Percentiles rank a stretch among this genome's conserved stretches.
Conservation (phyloP, 2,888 invertebrate species). For the Hypercompe scribonia region DNA sequence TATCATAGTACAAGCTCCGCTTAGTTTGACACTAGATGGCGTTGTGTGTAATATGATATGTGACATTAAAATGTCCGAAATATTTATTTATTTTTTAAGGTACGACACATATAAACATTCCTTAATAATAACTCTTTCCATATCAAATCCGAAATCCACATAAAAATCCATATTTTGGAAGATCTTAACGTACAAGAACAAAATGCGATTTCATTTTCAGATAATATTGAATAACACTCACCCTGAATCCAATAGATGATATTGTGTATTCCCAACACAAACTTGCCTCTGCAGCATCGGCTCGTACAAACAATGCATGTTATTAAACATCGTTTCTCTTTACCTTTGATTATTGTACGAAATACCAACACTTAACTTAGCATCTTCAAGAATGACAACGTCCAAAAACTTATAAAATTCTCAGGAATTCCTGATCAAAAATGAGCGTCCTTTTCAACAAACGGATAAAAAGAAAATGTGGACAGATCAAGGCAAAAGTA, state of each 20-base stretch:
- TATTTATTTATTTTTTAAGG: too few relatives aligned
- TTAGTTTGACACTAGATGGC: too few relatives aligned
- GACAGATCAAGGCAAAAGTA: not conserved
- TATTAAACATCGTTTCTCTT: constrained; percentile 57
- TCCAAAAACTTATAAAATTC: not conserved
- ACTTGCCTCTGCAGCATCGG: constrained; percentile 34
- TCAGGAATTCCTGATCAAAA: not conserved
- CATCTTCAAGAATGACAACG: constrained; percentile 1
- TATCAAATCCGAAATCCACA: too few relatives aligned
- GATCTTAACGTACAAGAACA: too few relatives aligned
- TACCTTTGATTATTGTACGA: not conserved
- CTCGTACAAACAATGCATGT: constrained; percentile 60
- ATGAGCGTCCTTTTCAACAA: not conserved
- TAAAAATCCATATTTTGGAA: too few relatives aligned
- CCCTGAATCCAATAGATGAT: constrained; percentile 36
- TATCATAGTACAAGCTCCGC: too few relatives aligned
- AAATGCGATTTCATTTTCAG: too few relatives aligned
- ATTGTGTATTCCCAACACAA: constrained; percentile 28
- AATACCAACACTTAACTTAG: constrained; percentile 6
- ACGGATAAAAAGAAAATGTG: not conserved
- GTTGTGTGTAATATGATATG: too few relatives aligned
- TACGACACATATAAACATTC: too few relatives aligned
- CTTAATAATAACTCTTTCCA: too few relatives aligned
- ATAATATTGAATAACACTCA: constrained; percentile 33
- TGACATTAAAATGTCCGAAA: too few relatives aligned